Base-by-base conservation (phyloP, 2,797 vertebrate species). In the Zenarchopterus dispar region DNA sequence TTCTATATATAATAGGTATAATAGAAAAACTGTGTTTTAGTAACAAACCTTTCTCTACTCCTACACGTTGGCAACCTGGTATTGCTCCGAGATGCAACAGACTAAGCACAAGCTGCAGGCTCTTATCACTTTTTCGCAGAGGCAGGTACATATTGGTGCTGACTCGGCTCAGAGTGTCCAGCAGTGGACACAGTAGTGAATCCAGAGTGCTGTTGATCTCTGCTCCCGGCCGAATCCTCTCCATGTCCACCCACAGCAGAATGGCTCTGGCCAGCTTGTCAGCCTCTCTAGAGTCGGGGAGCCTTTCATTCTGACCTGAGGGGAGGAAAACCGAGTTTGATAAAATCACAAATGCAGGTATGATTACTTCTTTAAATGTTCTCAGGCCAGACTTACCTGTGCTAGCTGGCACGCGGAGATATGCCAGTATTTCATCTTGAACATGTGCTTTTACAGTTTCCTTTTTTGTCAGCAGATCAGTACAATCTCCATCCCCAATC, bases 101-200 rank as follows among this genome's bases (percentile, higher is more conserved):
- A 67, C 85, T 90, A 68, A 97, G 82, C 77, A 95, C 56, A 33
- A 98, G 86, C 91, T 98, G 96, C 75, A 98, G 93, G 88, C 95
- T 94, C 91, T 94, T 94, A 91, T 99, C 96, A 3, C 94, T 86
- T 93, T 96, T 98, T 51, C 88, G 85, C 68, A 94, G 73, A 46
- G 96, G 94, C 84, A 97, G 77, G 91, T 99, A 98, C 74, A 94
- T 91, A 61, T 95, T 96, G 77, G 95, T 94, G 82, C 93, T 90
- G 67, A 97, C 88, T 89, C 94, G 93, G 85, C 88, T 89, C 72
- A 99, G 91, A 33, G 94, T 92, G 73, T 96, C 95, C 89, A 97
- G 84, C 66, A 98, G 93, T 17, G 96, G 96, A 71, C 89, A 90
- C 64, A 98, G 85, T 64, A 97, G 88, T 33, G 85, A 67, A 88